Base-by-base conservation (phyloP, 2,113 vertebrate species). In the Prinia subflava region DNA sequence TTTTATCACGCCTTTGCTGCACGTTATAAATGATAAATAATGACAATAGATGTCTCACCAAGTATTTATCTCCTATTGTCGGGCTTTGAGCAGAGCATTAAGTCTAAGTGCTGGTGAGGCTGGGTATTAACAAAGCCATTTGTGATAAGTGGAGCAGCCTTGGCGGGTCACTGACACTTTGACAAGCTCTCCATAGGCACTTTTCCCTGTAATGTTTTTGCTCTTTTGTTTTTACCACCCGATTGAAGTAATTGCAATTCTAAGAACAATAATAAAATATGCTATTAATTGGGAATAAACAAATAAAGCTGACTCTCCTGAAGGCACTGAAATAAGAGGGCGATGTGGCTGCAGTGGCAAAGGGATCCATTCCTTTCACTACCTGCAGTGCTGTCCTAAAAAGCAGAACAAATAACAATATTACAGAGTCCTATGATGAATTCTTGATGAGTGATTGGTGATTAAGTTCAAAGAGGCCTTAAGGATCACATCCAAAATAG, bases 21-120 rank as follows among this genome's bases (percentile, higher is more conserved):
- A 0, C 3, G 57, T 73, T 95, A 80, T 90, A 97, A 96, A 92
- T 94, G 89, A 97, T 94, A 97, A 97, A 94, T 94, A 96, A 31
- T 60, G 80, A 96, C 94, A 97, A 87, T 96, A 70, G 91, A 52
- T 84, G 35, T 59, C 86, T 87, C 80, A 84, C 67, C 79, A 89
- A 97, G 84, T 95, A 87, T 97, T 90, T 90, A 90, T 90, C 69
- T 12, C 56, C 64, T 25, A 16, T 46, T 86, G 89, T 75, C 10
- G 5, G 30, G 90, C 90, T 79, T 73, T 27, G 90, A 84, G 85
- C 59, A 73, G 73, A 82, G 87, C 89, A 79, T 83, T 73, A 77
- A 75, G 63, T 13, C 50, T 89, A 46, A 93, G 77, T 82, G 83
- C 56, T 68, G 87, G 22, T 64, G 91, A 64, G 69, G 73, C 71